Conservation (phyloP, 1,140 invertebrate species). For the Meteorus sp. region DNA sequence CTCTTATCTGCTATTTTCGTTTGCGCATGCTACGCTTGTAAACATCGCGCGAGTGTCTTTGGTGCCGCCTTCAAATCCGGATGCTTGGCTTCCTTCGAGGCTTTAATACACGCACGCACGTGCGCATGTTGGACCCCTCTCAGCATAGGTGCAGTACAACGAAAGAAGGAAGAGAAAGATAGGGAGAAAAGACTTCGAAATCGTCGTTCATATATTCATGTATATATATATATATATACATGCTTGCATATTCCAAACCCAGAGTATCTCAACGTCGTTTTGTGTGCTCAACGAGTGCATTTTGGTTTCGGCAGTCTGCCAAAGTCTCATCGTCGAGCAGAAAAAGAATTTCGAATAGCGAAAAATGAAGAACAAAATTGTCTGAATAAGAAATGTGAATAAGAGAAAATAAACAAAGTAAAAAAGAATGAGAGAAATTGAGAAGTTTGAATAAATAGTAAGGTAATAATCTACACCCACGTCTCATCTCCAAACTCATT, state of each 20-base stretch:
- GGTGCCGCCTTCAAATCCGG: neutral
- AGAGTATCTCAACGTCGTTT: no score
- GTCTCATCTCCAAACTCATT: slow-evolving; percentile 12
- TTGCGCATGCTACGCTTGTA: neutral
- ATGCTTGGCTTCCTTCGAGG: neutral
- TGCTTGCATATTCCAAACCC: no score
- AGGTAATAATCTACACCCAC: slow-evolving; percentile 11
- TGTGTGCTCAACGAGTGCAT: slow-evolving; percentile 18
- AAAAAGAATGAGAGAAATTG: neutral
- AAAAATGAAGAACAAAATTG: neutral
- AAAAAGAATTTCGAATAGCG: neutral
- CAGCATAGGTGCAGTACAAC: no score
- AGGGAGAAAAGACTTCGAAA: no score
- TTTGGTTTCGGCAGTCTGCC: slow-evolving; percentile 13
- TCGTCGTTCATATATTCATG: no score
- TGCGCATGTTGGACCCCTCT: no score
- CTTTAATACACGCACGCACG: neutral
- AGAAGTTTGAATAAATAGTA: slow-evolving; percentile 28
- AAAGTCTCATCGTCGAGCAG: slow-evolving; percentile 4
- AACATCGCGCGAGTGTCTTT: slow-evolving; percentile 8
- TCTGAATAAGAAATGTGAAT: neutral
- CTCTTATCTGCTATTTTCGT: slow-evolving; percentile 12
- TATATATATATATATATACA: no score
- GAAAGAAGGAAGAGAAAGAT: no score
- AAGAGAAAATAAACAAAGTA: neutral